Base-by-base conservation (phyloP, 2,888 invertebrate species). In the Nasonia oneida region DNA sequence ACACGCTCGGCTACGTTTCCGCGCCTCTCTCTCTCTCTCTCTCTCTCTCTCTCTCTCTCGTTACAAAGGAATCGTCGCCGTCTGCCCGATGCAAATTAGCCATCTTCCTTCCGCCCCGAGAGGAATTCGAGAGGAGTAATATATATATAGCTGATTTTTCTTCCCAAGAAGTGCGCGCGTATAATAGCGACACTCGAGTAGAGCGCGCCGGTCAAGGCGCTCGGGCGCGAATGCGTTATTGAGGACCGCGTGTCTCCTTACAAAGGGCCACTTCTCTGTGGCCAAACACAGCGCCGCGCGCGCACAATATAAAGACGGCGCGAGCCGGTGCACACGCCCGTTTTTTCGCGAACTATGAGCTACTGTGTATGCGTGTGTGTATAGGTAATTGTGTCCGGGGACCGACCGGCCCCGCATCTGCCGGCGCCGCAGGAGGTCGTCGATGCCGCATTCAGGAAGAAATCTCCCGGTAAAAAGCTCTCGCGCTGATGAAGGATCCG, bases 251-350 rank as follows among this genome's bases (percentile, higher is more conserved):
- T 89, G 88, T 90, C 89, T 88, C 88, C 89, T 90, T 89, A 90
- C 90, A 90, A 91, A 91, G 90, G 91, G 92, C 91, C 92, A 92
- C 92, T 92, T 92, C 90, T 93, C 90, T 93, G 93, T 91, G 93
- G 93, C 91, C 90, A 92, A 93, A 92, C 92, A 92, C 88, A 88
- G 42, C 86, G 87, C 84, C 89, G 88, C 89, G 89, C 90, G 77
- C 37, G 78, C 76, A 76, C 29, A 29, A 29, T 29, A 77, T 23
- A 15, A 64, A 37, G 57, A 23, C 67, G 29, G 70, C 47, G 61
- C 70, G 67, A n/a, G 73, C 57, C 53, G 53, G 53, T 53, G 73
- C 47, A 50, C 83, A 89, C 90, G 67, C 67, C n/a, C 81, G 39
- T 57, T n/a, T 61, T 61, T 53, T 18, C 80, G 23, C 67, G 3